These are phyloP conservation scores for Microplitis deprimator DNA, from an alignment of 2,888 invertebrate species.

Conservation along the genomic window DNA sequence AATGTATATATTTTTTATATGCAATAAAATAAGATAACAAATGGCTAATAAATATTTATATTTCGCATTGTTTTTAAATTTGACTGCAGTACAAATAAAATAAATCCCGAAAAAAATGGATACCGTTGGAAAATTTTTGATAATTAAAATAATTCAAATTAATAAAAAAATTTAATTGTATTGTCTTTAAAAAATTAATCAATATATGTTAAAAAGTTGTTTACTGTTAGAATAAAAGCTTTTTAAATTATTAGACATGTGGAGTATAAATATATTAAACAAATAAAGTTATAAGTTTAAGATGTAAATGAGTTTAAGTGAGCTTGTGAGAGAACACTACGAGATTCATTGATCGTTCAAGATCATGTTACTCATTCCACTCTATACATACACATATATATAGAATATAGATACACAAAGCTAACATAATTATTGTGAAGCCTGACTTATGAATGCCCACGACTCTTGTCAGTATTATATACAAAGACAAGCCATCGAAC, in stretches of 20 bases:
- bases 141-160: no score
- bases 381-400: constrained; percentile 27
- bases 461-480: constrained; percentile 24
- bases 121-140: no score
- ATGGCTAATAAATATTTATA: not conserved
- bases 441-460: constrained; percentile 20
- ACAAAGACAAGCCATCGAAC: constrained; percentile 24
- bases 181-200: no score
- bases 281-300: not conserved
- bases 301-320: not conserved
- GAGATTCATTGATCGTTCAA: constrained; percentile 40
- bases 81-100: not conserved
- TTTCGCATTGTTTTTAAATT: not conserved
- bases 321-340: not conserved
- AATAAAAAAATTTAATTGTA: no score
- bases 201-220: not conserved
- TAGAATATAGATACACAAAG: constrained; percentile 39
- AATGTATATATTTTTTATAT: not conserved
- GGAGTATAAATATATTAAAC: not conserved
- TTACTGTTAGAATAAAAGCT: not conserved
- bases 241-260: not conserved
- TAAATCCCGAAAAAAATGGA: no score
- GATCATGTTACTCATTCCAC: constrained; percentile 44
- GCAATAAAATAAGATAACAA: not conserved
- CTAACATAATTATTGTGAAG: constrained; percentile 19